Evolutionary conservation across 2,888 invertebrate genomes (phyloP).

Genomic region (Schrankia costaestrigalis): DNA sequence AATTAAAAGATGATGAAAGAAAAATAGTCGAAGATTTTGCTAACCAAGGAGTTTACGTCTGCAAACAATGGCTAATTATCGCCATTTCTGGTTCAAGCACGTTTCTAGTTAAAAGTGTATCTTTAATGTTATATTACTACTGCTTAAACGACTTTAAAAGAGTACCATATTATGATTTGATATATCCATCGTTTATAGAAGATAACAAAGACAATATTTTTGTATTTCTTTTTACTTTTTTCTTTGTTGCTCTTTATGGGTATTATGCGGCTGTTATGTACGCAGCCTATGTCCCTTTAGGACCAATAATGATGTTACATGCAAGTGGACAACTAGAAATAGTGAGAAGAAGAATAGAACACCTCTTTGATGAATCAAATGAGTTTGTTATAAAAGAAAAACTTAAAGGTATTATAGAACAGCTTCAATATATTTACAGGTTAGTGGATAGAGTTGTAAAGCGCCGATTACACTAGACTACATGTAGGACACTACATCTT

Average conservation of each 20-base stretch:
- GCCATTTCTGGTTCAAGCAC: not conserved
- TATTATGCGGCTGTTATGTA: slow-evolving; percentile 31
- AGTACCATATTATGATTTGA: slow-evolving; percentile 32
- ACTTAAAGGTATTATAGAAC: slow-evolving; percentile 29
- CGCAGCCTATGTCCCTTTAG: slow-evolving; percentile 42
- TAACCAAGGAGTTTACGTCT: slow-evolving; percentile 27
- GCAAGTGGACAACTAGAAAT: slow-evolving; percentile 50
- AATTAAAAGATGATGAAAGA: slow-evolving; percentile 27
- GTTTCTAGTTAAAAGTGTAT: slow-evolving; percentile 29
- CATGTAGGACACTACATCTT: too few relatives aligned
- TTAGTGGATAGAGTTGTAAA: slow-evolving; percentile 20
- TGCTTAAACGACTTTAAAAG: slow-evolving; percentile 25
- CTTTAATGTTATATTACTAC: slow-evolving; percentile 24
- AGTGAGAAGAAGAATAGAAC: slow-evolving; percentile 28
- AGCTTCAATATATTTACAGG: slow-evolving; percentile 38
- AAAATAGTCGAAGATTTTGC: slow-evolving; percentile 31
- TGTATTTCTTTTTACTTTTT: slow-evolving; percentile 20
- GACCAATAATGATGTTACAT: slow-evolving; percentile 50
- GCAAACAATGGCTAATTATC: slow-evolving; percentile 37
- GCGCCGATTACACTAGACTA: too few relatives aligned
- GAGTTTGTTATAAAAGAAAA: slow-evolving; percentile 21
- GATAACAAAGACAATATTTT: slow-evolving; percentile 26
- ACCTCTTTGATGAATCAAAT: slow-evolving; percentile 32
- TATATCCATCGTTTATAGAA: slow-evolving; percentile 37
- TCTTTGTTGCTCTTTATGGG: slow-evolving; percentile 14